A percentile compares a stretch with the other conserved stretches of the same genome.
Conservation (phyloP, 1,140 invertebrate species). For the Calliopsis andreniformis region DNA sequence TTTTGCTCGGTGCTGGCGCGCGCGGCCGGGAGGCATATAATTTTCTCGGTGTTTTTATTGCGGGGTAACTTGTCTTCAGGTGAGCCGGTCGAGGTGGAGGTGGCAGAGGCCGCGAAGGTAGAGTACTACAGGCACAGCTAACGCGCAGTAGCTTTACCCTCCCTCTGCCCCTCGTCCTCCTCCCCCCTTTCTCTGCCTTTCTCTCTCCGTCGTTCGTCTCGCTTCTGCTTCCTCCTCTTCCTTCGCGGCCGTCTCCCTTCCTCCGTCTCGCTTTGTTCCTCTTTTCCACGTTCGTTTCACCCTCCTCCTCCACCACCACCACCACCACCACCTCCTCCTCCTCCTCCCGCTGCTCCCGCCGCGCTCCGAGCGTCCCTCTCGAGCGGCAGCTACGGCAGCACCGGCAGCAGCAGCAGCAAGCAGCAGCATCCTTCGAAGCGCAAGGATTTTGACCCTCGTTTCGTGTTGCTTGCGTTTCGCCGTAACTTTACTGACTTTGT, state of each 20-base stretch:
- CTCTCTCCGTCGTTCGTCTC: constrained; percentile 4
- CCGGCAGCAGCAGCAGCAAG: constrained; percentile 44
- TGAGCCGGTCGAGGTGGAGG: constrained; percentile 78
- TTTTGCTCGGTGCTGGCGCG: constrained; percentile 69
- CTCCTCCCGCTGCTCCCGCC: constrained; percentile 17
- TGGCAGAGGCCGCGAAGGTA: constrained; percentile 70
- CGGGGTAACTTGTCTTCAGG: constrained; percentile 81
- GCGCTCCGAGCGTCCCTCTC: constrained; percentile 21
- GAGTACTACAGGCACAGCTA: constrained; percentile 79
- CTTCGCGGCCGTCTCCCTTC: constrained; percentile 19
- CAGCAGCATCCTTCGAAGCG: constrained; percentile 74
- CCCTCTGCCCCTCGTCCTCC: constrained; percentile 51
- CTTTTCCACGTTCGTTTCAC: constrained; percentile 37
- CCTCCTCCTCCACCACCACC: constrained; percentile 22
- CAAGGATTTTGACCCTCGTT: constrained; percentile 82
- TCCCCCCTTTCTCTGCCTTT: constrained; percentile 33
- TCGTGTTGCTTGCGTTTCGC: constrained; percentile 80
- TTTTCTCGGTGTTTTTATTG: constrained; percentile 82
- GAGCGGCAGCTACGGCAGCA: constrained; percentile 38
- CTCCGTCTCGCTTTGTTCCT: constrained; percentile 42
- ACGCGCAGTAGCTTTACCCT: constrained; percentile 78
- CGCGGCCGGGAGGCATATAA: constrained; percentile 80
- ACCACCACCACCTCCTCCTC: constrained; percentile 40
- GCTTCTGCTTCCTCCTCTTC: constrained; percentile 23
- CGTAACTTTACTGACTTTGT: constrained; percentile 80